Conservation (phyloP, 2,888 invertebrate genomes). For the Malachius bipustulatus region DNA sequence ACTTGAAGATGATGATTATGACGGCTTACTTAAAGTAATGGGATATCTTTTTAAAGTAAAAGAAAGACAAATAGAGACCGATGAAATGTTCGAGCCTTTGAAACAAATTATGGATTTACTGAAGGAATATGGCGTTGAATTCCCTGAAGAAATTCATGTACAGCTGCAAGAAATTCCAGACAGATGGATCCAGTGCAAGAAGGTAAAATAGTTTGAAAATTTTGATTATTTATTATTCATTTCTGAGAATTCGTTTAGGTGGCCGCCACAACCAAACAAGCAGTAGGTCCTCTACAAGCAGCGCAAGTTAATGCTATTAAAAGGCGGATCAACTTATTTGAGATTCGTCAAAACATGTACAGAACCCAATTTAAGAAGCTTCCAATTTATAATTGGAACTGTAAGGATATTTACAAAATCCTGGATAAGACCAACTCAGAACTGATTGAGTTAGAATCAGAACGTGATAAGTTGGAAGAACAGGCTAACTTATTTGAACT, state of each 20-base stretch:
- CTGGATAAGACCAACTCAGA: constrained; percentile 59
- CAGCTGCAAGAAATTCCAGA: constrained; percentile 75
- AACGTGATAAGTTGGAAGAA: constrained; percentile 52
- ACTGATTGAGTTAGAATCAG: constrained; percentile 53
- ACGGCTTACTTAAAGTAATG: constrained; percentile 72
- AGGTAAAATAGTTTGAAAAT: no score
- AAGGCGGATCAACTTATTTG: constrained; percentile 69
- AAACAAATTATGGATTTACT: constrained; percentile 76
- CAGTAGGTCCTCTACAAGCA: constrained; percentile 78
- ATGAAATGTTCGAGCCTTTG: constrained; percentile 82
- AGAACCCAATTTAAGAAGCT: constrained; percentile 57
- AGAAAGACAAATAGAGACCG: constrained; percentile 67
- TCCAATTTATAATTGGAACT: constrained; percentile 48
- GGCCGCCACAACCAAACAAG: constrained; percentile 71
- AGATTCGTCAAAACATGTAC: constrained; percentile 64
- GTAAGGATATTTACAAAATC: constrained; percentile 53
- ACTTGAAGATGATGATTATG: constrained; percentile 74
- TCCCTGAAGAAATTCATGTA: constrained; percentile 64
- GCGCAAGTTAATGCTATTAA: constrained; percentile 80
- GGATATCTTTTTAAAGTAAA: constrained; percentile 65
- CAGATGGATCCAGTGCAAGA: constrained; percentile 76
- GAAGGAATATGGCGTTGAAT: constrained; percentile 74
- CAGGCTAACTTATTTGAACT: constrained; percentile 80
- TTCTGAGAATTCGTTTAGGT: constrained; percentile 29
- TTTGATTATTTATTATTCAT: no score